phyloP scores from a whole-genome alignment of 2,888 invertebrate species.

The Sepiola atlantica region DNA sequence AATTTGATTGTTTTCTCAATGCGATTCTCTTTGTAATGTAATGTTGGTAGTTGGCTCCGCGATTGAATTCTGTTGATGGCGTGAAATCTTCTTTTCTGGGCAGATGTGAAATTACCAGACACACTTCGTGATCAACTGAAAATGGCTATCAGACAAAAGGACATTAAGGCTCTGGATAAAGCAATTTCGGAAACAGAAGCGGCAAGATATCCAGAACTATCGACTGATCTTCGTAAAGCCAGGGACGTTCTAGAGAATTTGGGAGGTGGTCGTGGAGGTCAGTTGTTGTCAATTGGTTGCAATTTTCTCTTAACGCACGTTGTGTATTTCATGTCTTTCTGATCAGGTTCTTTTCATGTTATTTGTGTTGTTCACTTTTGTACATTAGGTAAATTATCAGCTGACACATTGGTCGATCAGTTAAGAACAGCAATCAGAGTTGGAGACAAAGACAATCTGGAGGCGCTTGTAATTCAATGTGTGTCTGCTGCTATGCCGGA shows the following conservation, averaged over 20 bases:
- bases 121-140: background rate
- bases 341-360: background rate
- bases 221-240: background rate
- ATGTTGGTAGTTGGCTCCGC: no score
- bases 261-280: constrained; percentile 33
- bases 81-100: background rate
- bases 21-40: background rate
- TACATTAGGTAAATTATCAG: constrained; percentile 14
- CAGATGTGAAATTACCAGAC: constrained; percentile 5
- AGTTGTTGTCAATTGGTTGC: background rate
- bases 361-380: background rate
- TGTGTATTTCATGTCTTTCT: background rate
- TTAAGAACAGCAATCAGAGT: background rate
- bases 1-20: background rate
- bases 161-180: background rate
- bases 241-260: background rate
- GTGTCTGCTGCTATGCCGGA: background rate
- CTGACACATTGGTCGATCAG: background rate
- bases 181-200: background rate
- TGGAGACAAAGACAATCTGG: background rate
- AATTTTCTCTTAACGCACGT: background rate
- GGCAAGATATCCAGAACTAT: background rate
- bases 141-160: background rate
- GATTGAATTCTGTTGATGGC: background rate
- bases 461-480: background rate